Conservation (phyloP, 2,888 invertebrate genomes). For the Campaea margaritaria region DNA sequence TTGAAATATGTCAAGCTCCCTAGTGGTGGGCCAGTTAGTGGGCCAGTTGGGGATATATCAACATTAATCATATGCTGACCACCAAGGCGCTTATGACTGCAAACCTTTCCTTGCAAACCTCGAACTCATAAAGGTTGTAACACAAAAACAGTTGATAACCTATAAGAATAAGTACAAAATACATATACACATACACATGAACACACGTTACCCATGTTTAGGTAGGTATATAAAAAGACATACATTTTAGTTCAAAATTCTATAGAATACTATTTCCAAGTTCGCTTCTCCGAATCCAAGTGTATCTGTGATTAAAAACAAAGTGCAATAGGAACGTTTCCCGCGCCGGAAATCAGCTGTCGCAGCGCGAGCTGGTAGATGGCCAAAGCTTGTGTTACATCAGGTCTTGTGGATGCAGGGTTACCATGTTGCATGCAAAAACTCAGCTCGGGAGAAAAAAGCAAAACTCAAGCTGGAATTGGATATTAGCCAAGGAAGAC, state of each 20-base stretch:
- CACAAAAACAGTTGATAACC: too few relatives aligned
- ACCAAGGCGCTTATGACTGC: too few relatives aligned
- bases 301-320: slow-evolving; percentile 38
- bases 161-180: too few relatives aligned
- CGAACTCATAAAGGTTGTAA: too few relatives aligned
- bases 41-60: too few relatives aligned
- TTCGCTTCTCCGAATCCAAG: slow-evolving; percentile 35
- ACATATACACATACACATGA: background rate
- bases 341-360: slow-evolving; percentile 80
- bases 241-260: slow-evolving; percentile 11
- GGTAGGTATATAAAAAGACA: background rate
- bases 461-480: background rate
- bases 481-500: background rate
- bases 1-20: too few relatives aligned
- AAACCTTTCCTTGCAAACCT: too few relatives aligned
- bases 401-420: slow-evolving; percentile 56
- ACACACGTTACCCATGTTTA: too few relatives aligned
- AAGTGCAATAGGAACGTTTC: slow-evolving; percentile 52
- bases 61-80: too few relatives aligned
- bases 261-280: slow-evolving; percentile 23
- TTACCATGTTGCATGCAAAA: slow-evolving; percentile 17
- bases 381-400: slow-evolving; percentile 76
- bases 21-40: too few relatives aligned
- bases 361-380: slow-evolving; percentile 73
- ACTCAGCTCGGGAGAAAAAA: background rate